Conservation (phyloP, 2,797 vertebrate genomes). For the Platyrinchus mystaceus region DNA sequence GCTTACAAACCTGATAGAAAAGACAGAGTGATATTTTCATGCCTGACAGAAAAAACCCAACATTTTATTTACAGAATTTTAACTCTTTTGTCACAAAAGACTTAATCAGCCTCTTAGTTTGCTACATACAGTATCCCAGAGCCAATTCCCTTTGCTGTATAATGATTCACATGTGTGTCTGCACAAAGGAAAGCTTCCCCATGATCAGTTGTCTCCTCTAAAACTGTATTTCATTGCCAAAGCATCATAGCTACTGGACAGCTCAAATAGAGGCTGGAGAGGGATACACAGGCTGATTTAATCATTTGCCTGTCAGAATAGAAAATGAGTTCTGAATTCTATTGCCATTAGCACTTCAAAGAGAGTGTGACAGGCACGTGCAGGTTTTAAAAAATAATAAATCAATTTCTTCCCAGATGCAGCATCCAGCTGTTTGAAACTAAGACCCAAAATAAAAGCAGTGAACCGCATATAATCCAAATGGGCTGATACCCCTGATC, state of each 20-base stretch:
- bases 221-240: background rate
- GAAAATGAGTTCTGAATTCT: conserved; percentile 10
- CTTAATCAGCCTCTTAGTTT: background rate
- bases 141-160: background rate
- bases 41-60: background rate
- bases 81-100: background rate
- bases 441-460: background rate
- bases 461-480: accelerated
- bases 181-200: background rate
- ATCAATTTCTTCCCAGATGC: background rate
- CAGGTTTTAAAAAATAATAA: background rate
- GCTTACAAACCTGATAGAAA: background rate
- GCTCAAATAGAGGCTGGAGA: background rate
- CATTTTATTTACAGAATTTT: background rate
- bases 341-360: conserved; percentile 26
- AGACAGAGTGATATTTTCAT: background rate
- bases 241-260: background rate
- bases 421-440: conserved; percentile 5
- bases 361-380: background rate
- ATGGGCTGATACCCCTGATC: background rate
- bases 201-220: background rate
- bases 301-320: background rate
- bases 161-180: background rate
- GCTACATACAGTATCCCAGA: background rate
- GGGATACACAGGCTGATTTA: background rate